Percentiles rank a stretch among this genome's conserved stretches.
Evolutionary conservation across 2,113 vertebrate genomes (phyloP).

Genomic region (Oreochromis aureus): DNA sequence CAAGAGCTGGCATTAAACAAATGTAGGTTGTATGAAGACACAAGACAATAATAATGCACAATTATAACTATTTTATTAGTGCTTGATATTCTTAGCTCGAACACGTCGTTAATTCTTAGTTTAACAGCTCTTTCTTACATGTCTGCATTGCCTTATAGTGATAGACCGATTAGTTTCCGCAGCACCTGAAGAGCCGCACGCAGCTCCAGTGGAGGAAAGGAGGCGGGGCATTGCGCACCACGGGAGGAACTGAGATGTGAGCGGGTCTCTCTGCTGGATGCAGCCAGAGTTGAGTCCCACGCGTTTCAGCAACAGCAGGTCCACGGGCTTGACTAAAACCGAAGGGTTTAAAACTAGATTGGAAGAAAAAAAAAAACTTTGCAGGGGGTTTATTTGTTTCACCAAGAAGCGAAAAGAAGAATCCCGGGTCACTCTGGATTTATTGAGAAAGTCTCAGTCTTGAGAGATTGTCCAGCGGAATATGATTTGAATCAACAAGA

Average conservation of each 20-base stretch:
- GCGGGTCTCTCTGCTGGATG: not conserved
- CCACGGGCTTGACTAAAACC: not conserved
- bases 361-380: not conserved
- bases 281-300: not conserved
- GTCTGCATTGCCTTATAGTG: not conserved
- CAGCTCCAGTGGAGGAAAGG: not conserved
- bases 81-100: not conserved
- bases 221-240: slow-evolving; percentile 34
- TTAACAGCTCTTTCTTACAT: not conserved
- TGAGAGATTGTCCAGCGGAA: not conserved
- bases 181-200: slow-evolving; percentile 26
- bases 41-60: not conserved
- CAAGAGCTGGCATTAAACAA: not conserved
- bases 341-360: not conserved
- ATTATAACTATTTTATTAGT: not conserved
- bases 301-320: not conserved
- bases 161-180: not conserved
- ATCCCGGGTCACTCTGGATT: not conserved
- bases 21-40: not conserved
- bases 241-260: not conserved
- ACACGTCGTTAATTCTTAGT: not conserved
- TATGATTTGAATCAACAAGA: slow-evolving; percentile 43
- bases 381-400: not conserved
- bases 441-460: slow-evolving; percentile 2
- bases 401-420: not conserved